Evolutionary conservation across 2,888 invertebrate genomes (phyloP).

Genomic region (Aporophyla nigra): DNA sequence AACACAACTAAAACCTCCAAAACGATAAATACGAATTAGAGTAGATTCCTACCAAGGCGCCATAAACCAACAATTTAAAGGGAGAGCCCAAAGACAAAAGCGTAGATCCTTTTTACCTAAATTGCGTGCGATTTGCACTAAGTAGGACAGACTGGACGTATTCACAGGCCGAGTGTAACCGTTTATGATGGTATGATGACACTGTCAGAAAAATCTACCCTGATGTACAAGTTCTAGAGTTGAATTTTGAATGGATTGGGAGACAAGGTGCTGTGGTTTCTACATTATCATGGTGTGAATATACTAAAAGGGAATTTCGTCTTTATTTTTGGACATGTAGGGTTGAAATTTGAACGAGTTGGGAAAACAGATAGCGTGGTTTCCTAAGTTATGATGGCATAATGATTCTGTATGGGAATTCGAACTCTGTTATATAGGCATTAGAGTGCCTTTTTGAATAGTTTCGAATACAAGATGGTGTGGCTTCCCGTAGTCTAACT

Average conservation of each 20-base stretch:
- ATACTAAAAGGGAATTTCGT: background rate
- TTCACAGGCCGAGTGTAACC: slow-evolving; percentile 55
- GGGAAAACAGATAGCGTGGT: slow-evolving; percentile 4
- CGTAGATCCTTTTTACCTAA: slow-evolving; percentile 64
- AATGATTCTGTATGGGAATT: background rate
- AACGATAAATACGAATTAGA: slow-evolving; percentile 39
- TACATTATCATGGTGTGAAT: slow-evolving; percentile 17
- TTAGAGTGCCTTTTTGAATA: slow-evolving; percentile 21
- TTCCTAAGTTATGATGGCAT: slow-evolving; percentile 11
- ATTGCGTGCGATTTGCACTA: slow-evolving; percentile 67
- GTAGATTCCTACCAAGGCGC: slow-evolving; percentile 1
- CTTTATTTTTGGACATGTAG: background rate
- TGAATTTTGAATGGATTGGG: background rate
- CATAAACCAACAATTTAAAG: slow-evolving; percentile 56
- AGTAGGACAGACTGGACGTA: slow-evolving; percentile 57
- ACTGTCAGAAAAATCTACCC: background rate
- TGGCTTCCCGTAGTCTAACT: slow-evolving; percentile 56
- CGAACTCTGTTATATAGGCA: background rate
- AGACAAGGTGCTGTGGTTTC: background rate
- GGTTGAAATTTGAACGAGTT: slow-evolving; percentile 9
- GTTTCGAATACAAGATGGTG: slow-evolving; percentile 16
- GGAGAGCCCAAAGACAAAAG: slow-evolving; percentile 40
- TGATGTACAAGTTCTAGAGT: background rate
- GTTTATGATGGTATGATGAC: slow-evolving; percentile 51
- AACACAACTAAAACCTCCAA: background rate